A percentile compares a stretch with the other conserved stretches of the same genome.
These are phyloP conservation scores for Carduelis carduelis DNA, from an alignment of 2,797 vertebrate genomes.

Conservation along the genomic window DNA sequence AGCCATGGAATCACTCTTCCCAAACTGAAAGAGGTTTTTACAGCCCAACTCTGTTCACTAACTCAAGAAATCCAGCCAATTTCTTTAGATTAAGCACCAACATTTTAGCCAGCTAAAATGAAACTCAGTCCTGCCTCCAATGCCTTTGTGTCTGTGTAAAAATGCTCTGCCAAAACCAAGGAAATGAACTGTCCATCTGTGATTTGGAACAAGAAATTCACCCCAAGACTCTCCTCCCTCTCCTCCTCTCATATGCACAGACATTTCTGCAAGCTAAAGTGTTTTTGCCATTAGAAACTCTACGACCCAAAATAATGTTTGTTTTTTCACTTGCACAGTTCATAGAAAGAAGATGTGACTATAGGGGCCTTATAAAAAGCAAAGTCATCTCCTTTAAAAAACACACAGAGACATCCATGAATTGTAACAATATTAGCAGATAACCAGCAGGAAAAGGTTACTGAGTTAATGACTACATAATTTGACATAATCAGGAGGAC, in stretches of 20 bases:
- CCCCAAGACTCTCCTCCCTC: not conserved
- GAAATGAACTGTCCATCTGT: not conserved
- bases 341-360: not conserved
- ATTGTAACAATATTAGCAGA: not conserved
- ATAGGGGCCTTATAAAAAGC: not conserved
- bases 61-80: not conserved
- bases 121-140: not conserved
- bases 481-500: not conserved
- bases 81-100: not conserved
- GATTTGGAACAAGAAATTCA: not conserved
- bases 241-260: not conserved
- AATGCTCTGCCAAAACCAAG: rapidly evolving
- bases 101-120: not conserved
- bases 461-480: not conserved
- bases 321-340: not conserved
- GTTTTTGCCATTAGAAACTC: not conserved
- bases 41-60: not conserved
- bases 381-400: not conserved
- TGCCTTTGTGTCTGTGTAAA: not conserved
- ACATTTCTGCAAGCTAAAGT: not conserved
- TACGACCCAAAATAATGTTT: not conserved
- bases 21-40: not conserved
- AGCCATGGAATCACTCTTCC: not conserved
- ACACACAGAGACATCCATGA: not conserved
- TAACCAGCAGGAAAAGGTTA: not conserved